Base-by-base conservation (phyloP, 2,888 invertebrate genomes). In the Cerastis rubricosa region DNA sequence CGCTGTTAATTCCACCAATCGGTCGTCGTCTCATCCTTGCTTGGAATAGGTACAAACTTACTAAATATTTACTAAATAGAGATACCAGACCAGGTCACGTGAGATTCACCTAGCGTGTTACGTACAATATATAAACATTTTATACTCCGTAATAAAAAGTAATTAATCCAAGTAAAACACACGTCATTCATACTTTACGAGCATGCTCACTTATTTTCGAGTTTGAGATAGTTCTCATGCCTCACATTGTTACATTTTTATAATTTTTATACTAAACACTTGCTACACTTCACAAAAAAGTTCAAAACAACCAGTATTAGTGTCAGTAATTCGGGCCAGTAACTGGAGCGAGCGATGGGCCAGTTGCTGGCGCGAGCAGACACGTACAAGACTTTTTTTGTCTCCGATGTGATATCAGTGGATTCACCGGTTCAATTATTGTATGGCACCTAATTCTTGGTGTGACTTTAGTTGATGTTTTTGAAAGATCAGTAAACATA, bases 241-340 rank as follows among this genome's bases (percentile, higher is more conserved):
- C 40, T 69, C 8, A 57, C 17, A 59, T 65, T 66, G 45, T 73
- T 25, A 51, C 67, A 75, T 65, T 81, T 59, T 75, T 76, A 74
- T 71, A 66, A 72, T 71, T 78, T 81, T 77, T 45, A 74, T 17
- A 77, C 71, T 81, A 75, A 59, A 71, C 57, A 66, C 69, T 74
- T 54, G 74, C 45, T 35, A 76, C 94, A 94, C 75, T 93, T 91
- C n/a, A 95, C 83, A 68, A 86, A 85, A 85, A 85, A 80, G 78
- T 76, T 79, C 87, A 68, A 70, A 73, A 81, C 71, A 69, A 76
- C 71, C 51, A n/a, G 76, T 81, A 88, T 84, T 81, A 81, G 81
- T 85, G 88, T 87, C 87, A 85, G 81, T 85, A 80, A 86, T 89
- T 89, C 79, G 88, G 87, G 75, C 69, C 78, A 83, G 83, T 83